Evolutionary conservation across 2,888 invertebrate genomes (phyloP), one percentile per base, ranked within the genome.

Genomic region (Agriopis aurantiaria): DNA sequence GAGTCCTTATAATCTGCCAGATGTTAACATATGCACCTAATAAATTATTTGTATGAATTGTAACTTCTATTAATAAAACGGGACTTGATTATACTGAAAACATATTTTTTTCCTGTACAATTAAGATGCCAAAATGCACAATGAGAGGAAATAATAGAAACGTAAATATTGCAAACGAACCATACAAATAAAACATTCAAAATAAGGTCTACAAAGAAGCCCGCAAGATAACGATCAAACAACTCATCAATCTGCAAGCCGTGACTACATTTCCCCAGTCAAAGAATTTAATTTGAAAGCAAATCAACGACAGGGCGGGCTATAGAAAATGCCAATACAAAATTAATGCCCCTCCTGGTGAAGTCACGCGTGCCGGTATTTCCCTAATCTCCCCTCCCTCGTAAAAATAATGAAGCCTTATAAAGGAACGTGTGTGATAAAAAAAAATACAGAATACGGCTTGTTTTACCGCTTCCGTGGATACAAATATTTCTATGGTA

Each of bases 401-500:
- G 69, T 79, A 78, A 80, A 78, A 78, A 78, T 78, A 78, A 78
- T 75, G 76, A 77, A 76, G 70, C 73, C 65, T 68, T 71, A 72
- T 72, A 73, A 76, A 73, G 73, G 71, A 71, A 61, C 64, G 68
- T 59, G 63, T 53, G 67, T 73, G 73, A 77, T 74, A 76, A 53
- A 77, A 70, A 69, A 69, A 62, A 14, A 72, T 64, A 62, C 46
- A 43, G 56, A 67, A 69, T 52, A 66, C n/a, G 57, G 45, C 41
- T 40, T 66, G 61, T 70, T 62, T 46, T 51, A 59, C 58, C 53
- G 55, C 62, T 62, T 59, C 56, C 23, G 41, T 58, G 43, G 17
- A 33, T 52, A 53, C 17, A 46, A 55, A 59, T 55, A 59, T 59
- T 68, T 41, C 40, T 9, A 41, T 14, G 41, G 41, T 48, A 57